Evolutionary conservation across 2,797 vertebrate genomes (phyloP), one percentile per base, ranked within the genome.

Genomic region (Cyclopterus lumpus): DNA sequence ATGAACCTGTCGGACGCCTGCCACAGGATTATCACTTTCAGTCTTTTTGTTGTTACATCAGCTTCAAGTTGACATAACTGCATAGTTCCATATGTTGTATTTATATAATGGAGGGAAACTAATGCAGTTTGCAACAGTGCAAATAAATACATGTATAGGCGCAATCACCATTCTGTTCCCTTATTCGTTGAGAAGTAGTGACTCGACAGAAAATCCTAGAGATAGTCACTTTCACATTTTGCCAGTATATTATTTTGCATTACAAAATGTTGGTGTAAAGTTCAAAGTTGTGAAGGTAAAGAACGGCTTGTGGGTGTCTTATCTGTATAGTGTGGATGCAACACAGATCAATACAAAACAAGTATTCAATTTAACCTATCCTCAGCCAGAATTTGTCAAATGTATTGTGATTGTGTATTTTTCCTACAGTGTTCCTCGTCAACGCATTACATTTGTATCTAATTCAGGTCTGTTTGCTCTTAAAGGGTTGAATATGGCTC

Each of bases 401-500:
- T 51, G n/a, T 22, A 22, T 24, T 26, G 5, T 54, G 12, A 51
- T 26, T 5, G 12, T 54, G 24, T 54, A 8, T 54, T 54, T 28
- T 12, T 15, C 53, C 51, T 53, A 15, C 12, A 55, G 30, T 30
- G 14, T 55, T 6, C 12, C 12, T 51, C 1, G 11, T 48, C 34
- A 46, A 5, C 62, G 38, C 44, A 14, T 12, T 40, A 11, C 2
- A 55, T 14, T 28, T 10, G 3, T 61, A 2, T 77, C 65, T 81
- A 26, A 83, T 64, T 36, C 8, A 16, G 60, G 48, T 83, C 8
- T 81, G 76, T 84, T 77, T 83, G n/a, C 9, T 84, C 36, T 78
- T 46, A 2, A 65, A 86, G 67, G 88, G 75, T 79, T 5, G 40
- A 89, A 34, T 60, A 95, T 94, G 91, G 89, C 87, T 89, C 82